phyloP scores from a whole-genome alignment of 1,140 invertebrate species.

The Heliconius himera region DNA sequence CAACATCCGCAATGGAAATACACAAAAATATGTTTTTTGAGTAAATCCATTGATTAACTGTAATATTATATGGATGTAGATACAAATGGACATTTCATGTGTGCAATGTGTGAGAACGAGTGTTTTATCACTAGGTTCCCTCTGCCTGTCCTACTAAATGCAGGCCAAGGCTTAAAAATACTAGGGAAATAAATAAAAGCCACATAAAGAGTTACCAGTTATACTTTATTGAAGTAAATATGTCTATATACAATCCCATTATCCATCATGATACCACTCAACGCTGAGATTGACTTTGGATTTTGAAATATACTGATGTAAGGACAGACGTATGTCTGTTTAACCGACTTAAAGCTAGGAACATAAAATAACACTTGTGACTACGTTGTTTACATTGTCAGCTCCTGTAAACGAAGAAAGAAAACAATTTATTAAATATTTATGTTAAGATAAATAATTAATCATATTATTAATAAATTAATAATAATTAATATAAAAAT shows the following conservation, averaged over 20 bases:
- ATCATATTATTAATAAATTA: too few species aligned
- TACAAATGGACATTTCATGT: too few species aligned
- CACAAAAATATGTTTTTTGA: too few species aligned
- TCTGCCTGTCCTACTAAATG: too few species aligned
- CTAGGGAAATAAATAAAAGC: neutral
- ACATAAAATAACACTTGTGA: conserved; percentile 62
- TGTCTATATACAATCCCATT: conserved; percentile 65
- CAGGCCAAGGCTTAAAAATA: too few species aligned
- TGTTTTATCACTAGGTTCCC: too few species aligned
- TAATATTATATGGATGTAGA: too few species aligned
- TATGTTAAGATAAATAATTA: too few species aligned
- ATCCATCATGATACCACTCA: conserved; percentile 29
- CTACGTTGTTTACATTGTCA: conserved; percentile 65
- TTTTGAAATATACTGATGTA: conserved; percentile 30
- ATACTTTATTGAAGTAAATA: conserved; percentile 54
- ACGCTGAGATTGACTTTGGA: conserved; percentile 36
- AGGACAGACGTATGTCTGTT: conserved; percentile 23
- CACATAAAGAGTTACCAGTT: conserved; percentile 8
- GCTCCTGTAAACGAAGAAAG: conserved; percentile 60
- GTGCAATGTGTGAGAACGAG: too few species aligned
- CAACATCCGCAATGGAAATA: too few species aligned
- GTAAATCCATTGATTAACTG: too few species aligned
- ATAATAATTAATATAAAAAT: too few species aligned
- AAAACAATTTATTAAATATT: neutral
- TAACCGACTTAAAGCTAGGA: conserved; percentile 67